Evolutionary conservation across 2,888 invertebrate species (phyloP).

Genomic region (Drosophila planitibia): DNA sequence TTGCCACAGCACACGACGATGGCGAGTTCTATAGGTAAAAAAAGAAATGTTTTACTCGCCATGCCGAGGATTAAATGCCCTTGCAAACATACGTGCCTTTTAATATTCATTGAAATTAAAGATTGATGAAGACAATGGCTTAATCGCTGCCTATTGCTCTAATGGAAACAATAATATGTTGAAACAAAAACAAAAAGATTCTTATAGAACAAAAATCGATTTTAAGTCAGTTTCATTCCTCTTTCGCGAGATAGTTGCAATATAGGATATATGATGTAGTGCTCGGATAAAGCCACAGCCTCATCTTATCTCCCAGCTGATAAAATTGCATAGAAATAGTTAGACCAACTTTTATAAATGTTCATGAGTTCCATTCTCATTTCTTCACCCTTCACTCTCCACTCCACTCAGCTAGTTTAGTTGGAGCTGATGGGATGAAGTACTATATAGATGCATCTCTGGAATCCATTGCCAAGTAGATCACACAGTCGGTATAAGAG

Average conservation of each 20-base stretch:
- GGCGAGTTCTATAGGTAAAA: slow-evolving; percentile 16
- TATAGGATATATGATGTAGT: background rate
- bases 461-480: slow-evolving; percentile 65
- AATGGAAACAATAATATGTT: background rate
- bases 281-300: background rate
- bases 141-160: background rate
- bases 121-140: background rate
- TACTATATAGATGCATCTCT: slow-evolving; percentile 44
- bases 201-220: background rate
- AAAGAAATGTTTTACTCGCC: background rate
- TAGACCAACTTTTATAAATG: no score
- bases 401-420: slow-evolving; percentile 45
- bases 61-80: background rate
- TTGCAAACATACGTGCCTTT: background rate
- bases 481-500: slow-evolving; percentile 54
- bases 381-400: no score
- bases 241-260: background rate
- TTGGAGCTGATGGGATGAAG: slow-evolving; percentile 31
- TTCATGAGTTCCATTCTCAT: no score
- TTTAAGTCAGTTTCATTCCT: background rate
- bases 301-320: no score
- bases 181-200: background rate
- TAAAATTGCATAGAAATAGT: no score
- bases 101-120: background rate
- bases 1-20: slow-evolving; percentile 52